Percentiles rank a stretch among this genome's conserved stretches.
phyloP scores from a whole-genome alignment of 2,888 invertebrate genomes.

The Philonicus albiceps region DNA sequence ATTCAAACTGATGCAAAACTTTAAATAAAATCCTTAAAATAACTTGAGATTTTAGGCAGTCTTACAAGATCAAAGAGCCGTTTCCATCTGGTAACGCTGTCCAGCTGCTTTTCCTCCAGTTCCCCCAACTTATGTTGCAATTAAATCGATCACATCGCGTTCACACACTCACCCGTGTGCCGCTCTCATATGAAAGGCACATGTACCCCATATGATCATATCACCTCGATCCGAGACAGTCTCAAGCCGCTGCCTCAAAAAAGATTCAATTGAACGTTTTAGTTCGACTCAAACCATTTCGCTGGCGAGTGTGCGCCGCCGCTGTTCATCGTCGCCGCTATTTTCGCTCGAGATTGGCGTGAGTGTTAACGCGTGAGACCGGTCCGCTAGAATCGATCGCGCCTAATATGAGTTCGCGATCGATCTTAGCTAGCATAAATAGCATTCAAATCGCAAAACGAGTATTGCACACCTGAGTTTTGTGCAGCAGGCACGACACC shows the following conservation, averaged over 20 bases:
- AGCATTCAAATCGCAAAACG: not conserved
- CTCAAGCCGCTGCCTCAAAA: conserved; percentile 4
- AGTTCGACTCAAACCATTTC: conserved; percentile 21
- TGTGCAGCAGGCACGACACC: not conserved
- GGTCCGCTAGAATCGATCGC: not conserved
- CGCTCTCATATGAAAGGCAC: conserved; percentile 3
- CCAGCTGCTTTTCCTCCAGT: not conserved
- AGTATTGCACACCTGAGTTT: not conserved
- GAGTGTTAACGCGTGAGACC: not conserved
- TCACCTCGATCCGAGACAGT: not conserved
- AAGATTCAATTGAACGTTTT: conserved; percentile 37
- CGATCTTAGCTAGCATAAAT: not conserved
- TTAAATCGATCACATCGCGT: conserved; percentile 19
- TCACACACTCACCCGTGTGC: not conserved
- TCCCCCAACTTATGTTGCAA: conserved; percentile 3
- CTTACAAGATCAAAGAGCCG: not conserved
- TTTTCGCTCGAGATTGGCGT: not conserved
- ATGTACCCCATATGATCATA: conserved; percentile 14
- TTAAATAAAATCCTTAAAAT: not conserved
- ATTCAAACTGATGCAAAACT: not conserved
- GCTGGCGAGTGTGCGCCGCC: conserved; percentile 17
- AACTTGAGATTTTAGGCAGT: not conserved
- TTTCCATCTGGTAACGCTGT: not conserved
- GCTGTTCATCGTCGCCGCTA: not conserved
- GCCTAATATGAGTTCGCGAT: conserved; percentile 1